phyloP scores from a whole-genome alignment of 2,888 invertebrate genomes.

The Hemaris fuciformis region DNA sequence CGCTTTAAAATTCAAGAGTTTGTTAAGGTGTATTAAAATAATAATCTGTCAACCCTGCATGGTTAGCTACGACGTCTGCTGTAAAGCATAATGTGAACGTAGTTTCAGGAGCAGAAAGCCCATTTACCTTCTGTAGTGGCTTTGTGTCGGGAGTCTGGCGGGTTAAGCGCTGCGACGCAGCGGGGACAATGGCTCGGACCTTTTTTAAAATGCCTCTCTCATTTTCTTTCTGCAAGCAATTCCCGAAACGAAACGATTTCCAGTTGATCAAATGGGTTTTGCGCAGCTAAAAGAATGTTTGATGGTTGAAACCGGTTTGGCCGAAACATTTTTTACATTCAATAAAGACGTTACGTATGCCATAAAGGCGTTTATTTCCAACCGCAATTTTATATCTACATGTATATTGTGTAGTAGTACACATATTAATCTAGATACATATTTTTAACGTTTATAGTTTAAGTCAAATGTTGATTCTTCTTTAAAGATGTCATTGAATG shows the following conservation, averaged over 20 bases:
- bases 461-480: no score
- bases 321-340: conserved; percentile 14
- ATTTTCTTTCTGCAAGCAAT: conserved; percentile 49
- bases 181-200: conserved; percentile 61
- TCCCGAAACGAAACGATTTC: conserved; percentile 52
- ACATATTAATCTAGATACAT: no score
- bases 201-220: conserved; percentile 62
- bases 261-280: conserved; percentile 47
- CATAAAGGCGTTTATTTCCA: neutral
- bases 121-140: conserved; percentile 73
- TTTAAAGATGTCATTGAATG: no score
- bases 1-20: conserved; percentile 6
- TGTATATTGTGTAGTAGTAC: neutral
- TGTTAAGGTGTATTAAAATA: neutral
- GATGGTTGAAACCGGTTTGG: conserved; percentile 14
- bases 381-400: neutral
- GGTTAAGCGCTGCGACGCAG: conserved; percentile 64
- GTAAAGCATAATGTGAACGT: conserved; percentile 60
- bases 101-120: conserved; percentile 66
- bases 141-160: conserved; percentile 62
- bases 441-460: neutral
- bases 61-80: conserved; percentile 32
- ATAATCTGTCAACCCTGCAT: conserved; percentile 27
- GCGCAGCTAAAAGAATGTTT: conserved; percentile 36
- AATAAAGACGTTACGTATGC: neutral